Conservation (phyloP, 2,797 vertebrate genomes). For the Arnoldichthys spilopterus region DNA sequence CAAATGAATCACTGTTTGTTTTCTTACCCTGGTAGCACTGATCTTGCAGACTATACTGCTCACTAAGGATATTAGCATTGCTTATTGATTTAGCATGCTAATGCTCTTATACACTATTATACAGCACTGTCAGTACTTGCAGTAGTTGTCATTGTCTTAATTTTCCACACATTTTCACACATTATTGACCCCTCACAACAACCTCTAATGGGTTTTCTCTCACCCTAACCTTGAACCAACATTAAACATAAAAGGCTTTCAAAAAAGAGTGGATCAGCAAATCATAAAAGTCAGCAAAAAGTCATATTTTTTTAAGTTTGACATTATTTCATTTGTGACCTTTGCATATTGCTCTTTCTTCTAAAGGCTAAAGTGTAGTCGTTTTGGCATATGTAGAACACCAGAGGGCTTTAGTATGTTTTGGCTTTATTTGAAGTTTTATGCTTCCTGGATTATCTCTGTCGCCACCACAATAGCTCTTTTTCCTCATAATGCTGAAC, state of each 20-base stretch:
- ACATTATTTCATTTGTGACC: conserved; percentile 28
- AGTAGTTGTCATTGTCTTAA: neutral
- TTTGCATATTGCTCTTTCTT: conserved; percentile 23
- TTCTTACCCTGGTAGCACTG: neutral
- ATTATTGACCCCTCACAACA: conserved; percentile 2
- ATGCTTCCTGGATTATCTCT: conserved; percentile 28
- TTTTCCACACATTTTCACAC: conserved; percentile 3
- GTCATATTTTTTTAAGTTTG: conserved; percentile 26
- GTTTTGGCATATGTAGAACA: conserved; percentile 20
- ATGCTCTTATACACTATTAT: neutral
- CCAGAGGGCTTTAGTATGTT: conserved; percentile 6
- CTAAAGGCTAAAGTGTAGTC: neutral
- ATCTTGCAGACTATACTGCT: neutral
- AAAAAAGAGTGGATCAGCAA: conserved; percentile 6
- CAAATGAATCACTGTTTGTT: neutral
- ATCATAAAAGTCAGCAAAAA: neutral
- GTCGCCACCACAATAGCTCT: conserved; percentile 5
- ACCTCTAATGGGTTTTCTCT: conserved; percentile 22
- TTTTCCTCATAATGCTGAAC: conserved; percentile 24
- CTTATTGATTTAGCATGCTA: conserved; percentile 16
- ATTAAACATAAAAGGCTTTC: conserved; percentile 33
- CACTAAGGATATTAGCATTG: neutral
- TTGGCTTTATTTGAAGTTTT: neutral
- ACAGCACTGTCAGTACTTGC: neutral
- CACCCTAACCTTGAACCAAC: conserved; percentile 13